These are phyloP conservation scores for Musca domestica DNA, from an alignment of 1,140 invertebrate genomes.

Conservation along the genomic window DNA sequence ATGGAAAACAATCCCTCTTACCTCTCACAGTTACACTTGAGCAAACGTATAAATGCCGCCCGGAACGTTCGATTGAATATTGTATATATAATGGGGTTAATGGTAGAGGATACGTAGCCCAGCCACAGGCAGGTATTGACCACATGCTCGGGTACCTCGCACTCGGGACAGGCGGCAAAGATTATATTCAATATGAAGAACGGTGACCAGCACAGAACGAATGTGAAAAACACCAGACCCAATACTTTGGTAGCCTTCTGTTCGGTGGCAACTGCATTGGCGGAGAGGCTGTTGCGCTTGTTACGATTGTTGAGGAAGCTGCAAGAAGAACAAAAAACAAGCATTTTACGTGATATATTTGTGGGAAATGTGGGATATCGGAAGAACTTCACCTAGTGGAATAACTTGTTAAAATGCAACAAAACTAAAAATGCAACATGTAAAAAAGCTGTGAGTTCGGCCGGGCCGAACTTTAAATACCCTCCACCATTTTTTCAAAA, in stretches of 20 bases:
- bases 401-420: no score
- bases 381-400: no score
- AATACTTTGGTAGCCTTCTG: constrained; percentile 81
- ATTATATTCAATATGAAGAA: constrained; percentile 86
- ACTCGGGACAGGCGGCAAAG: constrained; percentile 71
- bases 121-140: constrained; percentile 81
- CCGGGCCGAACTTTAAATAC: no score
- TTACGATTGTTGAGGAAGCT: constrained; percentile 67
- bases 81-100: constrained; percentile 84
- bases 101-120: constrained; percentile 84
- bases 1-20: constrained; percentile 47
- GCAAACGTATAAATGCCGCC: constrained; percentile 75
- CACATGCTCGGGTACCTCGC: constrained; percentile 63
- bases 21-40: constrained; percentile 74
- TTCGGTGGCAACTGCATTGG: constrained; percentile 77
- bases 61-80: constrained; percentile 86
- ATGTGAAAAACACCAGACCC: constrained; percentile 85
- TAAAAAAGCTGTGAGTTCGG: no score
- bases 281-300: constrained; percentile 65
- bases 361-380: no score
- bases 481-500: no score
- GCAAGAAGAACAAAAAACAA: neutral
- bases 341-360: no score
- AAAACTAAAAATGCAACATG: no score
- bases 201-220: constrained; percentile 87